Conservation (phyloP, 2,888 invertebrate species). For the Coelinius sp. region DNA sequence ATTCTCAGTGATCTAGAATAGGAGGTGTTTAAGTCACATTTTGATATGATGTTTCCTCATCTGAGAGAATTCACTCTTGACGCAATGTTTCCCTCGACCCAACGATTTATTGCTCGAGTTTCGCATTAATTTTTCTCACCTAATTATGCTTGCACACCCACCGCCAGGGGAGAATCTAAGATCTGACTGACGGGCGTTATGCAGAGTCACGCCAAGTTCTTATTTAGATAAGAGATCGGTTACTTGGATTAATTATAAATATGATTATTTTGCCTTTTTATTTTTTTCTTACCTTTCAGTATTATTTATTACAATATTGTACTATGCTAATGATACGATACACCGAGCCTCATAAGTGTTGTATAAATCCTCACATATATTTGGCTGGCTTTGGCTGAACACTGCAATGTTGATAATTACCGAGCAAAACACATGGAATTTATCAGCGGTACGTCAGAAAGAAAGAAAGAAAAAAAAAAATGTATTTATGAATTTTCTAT, state of each 20-base stretch:
- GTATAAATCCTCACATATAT: slow-evolving; percentile 1
- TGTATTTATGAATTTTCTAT: slow-evolving; percentile 31
- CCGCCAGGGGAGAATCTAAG: slow-evolving; percentile 52
- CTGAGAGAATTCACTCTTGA: slow-evolving; percentile 48
- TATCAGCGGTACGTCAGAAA: slow-evolving; percentile 21
- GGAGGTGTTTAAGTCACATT: slow-evolving; percentile 50
- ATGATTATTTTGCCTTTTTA: slow-evolving; percentile 57
- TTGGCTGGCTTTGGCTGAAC: neutral
- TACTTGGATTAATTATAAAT: slow-evolving; percentile 43
- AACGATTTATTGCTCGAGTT: slow-evolving; percentile 55
- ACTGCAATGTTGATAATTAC: neutral
- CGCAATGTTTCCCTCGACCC: slow-evolving; percentile 54
- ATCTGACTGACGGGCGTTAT: slow-evolving; percentile 59
- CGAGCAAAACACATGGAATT: slow-evolving; percentile 13
- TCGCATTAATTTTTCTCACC: slow-evolving; percentile 57
- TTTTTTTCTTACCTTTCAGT: slow-evolving; percentile 8
- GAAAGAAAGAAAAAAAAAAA: slow-evolving; percentile 26
- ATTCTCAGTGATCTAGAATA: neutral
- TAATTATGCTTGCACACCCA: slow-evolving; percentile 58
- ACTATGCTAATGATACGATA: slow-evolving; percentile 12
- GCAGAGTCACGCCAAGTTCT: slow-evolving; percentile 65
- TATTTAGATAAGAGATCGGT: slow-evolving; percentile 61
- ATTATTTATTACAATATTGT: slow-evolving; percentile 22
- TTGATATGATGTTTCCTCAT: slow-evolving; percentile 47
- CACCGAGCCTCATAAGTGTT: neutral